phyloP scores from a whole-genome alignment of 1,140 invertebrate genomes.

The Babylonia areolata region DNA sequence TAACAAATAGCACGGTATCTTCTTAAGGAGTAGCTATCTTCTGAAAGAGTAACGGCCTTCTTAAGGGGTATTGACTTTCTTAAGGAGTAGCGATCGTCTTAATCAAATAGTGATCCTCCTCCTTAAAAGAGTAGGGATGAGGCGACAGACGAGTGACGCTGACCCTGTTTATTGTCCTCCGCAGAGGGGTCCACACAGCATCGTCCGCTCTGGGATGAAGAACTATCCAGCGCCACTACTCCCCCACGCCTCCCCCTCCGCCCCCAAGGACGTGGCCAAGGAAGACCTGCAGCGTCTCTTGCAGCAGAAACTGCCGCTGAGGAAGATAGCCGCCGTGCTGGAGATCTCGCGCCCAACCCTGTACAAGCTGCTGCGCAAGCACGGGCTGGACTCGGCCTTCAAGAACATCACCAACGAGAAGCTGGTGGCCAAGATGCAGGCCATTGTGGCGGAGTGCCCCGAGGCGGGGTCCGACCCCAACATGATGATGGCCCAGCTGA shows the following conservation, averaged over 20 bases:
- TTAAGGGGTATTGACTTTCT: too few species aligned
- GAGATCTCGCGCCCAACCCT: slow-evolving; percentile 30
- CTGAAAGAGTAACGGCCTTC: too few species aligned
- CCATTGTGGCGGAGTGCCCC: slow-evolving; percentile 19
- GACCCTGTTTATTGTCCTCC: slow-evolving; percentile 13
- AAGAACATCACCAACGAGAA: slow-evolving; percentile 33
- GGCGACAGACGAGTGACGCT: not conserved
- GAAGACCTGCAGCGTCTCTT: slow-evolving; percentile 26
- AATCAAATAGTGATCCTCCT: too few species aligned
- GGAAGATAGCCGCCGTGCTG: slow-evolving; percentile 13
- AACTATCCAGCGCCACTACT: not conserved
- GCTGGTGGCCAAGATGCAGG: not conserved
- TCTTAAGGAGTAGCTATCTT: too few species aligned
- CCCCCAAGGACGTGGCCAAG: slow-evolving; percentile 19
- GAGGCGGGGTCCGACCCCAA: not conserved
- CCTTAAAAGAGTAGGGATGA: too few species aligned
- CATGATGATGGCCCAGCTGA: slow-evolving; percentile 13
- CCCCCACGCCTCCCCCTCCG: not conserved
- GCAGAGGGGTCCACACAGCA: not conserved
- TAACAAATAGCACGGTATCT: too few species aligned
- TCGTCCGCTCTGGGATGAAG: not conserved
- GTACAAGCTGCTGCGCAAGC: slow-evolving; percentile 34
- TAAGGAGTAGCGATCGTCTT: too few species aligned
- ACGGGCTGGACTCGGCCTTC: slow-evolving; percentile 37
- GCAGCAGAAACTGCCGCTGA: slow-evolving; percentile 19